Conservation (phyloP, 2,888 invertebrate genomes). For the Oxycera nigricornis region DNA sequence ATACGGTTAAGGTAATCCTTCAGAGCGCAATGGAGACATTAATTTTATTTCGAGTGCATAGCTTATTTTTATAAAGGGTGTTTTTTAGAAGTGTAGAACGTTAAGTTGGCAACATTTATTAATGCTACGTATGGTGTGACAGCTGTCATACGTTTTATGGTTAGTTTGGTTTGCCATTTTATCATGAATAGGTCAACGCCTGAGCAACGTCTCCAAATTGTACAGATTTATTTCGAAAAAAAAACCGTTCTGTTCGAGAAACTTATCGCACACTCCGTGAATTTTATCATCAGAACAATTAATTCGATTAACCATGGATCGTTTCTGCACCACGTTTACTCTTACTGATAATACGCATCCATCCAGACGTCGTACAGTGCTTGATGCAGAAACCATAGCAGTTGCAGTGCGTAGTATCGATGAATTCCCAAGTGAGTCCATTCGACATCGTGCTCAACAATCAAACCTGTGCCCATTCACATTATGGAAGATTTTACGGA, state of each 20-base stretch:
- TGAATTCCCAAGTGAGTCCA: not conserved
- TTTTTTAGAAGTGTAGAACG: not conserved
- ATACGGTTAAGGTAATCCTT: no score
- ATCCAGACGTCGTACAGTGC: not conserved
- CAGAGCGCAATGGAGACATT: no score
- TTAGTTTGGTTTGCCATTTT: not conserved
- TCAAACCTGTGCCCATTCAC: not conserved
- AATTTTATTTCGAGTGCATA: no score
- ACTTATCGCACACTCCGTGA: no score
- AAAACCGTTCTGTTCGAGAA: not conserved
- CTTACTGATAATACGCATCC: not conserved
- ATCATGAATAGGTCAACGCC: not conserved
- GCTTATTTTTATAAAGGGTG: not conserved
- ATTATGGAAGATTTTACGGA: not conserved
- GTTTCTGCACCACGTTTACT: not conserved
- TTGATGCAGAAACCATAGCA: not conserved
- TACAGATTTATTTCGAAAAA: not conserved
- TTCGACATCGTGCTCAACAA: not conserved
- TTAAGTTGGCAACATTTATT: not conserved
- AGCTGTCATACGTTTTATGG: constrained; percentile 1
- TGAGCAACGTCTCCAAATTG: not conserved
- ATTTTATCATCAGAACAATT: not conserved
- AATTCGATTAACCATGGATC: not conserved
- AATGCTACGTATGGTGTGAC: not conserved
- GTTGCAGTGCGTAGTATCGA: not conserved